phyloP scores from a whole-genome alignment of 2,797 vertebrate species.

The Megaceryle alcyon region DNA sequence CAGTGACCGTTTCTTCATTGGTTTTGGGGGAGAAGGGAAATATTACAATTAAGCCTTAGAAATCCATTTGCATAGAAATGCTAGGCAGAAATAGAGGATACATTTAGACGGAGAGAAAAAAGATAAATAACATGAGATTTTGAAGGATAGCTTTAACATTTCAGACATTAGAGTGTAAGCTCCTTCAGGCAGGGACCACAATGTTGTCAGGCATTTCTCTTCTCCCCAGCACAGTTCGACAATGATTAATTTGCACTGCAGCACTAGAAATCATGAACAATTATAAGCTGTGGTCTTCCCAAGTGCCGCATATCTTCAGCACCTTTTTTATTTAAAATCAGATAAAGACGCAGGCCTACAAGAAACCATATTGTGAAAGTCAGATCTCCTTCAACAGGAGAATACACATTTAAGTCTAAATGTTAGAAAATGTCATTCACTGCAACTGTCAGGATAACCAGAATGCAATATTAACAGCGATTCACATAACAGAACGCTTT shows the following conservation, averaged over 20 bases:
- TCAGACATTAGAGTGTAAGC: not conserved
- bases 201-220: not conserved
- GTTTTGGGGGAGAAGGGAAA: not conserved
- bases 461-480: constrained; percentile 8
- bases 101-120: not conserved
- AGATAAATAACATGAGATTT: not conserved
- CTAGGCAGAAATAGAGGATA: not conserved
- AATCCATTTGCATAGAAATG: not conserved
- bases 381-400: not conserved
- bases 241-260: constrained; percentile 51
- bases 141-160: not conserved
- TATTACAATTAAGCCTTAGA: not conserved
- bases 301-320: not conserved
- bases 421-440: constrained; percentile 13
- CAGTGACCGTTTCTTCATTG: not conserved
- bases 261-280: constrained; percentile 19
- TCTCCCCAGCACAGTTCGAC: not conserved
- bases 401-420: not conserved
- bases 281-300: constrained; percentile 3
- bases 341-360: not conserved
- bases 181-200: not conserved
- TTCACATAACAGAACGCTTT: not conserved
- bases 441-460: not conserved
- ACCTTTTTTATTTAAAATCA: constrained; percentile 2
- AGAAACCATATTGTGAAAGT: not conserved